Evolutionary conservation across 2,888 invertebrate species (phyloP), one percentile per base, ranked within the genome.

Genomic region (Diarsia dahlii): DNA sequence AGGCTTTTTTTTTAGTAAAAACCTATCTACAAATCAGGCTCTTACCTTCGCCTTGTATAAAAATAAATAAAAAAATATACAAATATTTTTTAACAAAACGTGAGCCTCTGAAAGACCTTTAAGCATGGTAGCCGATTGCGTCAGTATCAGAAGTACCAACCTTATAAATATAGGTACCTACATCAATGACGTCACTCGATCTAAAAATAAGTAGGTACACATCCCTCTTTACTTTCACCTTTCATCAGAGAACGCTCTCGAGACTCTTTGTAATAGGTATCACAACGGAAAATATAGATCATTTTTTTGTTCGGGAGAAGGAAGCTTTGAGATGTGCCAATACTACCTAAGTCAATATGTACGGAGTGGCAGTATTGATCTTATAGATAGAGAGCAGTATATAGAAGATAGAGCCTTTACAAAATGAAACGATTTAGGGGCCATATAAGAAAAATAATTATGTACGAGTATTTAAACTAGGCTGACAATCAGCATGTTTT

Each of bases 141-240:
- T 60, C 58, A 50, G 46, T 60, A 56, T 78, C 3, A 66, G 48
- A 39, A 28, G 20, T 56, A 45, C 52, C 15, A 28, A 69, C 18
- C 56, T 56, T 78, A 62, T 73, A 76, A 63, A 76, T 60, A 65
- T 48, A 76, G 34, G 64, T 48, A 66, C 68, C 18, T 50, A 52
- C 63, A 34, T 54, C 58, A 50, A 71, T 73, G 73, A 68, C 64
- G 71, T 72, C 77, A 74, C n/a, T 66, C 70, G 64, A 28, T 71
- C 71, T 78, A 81, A 71, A 75, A 77, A 84, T 78, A 76, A 15
- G 10, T 78, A 76, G 13, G 10, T 45, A 60, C 52, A 65, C 39
- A 75, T 80, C 67, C 77, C 70, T 74, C 70, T 76, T 80, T 45
- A 48, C 70, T 46, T 64, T 48, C 60, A 65, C 71, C 80, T 71